Conservation (phyloP, 2,113 vertebrate species). For the Phalacrocorax pelagicus region DNA sequence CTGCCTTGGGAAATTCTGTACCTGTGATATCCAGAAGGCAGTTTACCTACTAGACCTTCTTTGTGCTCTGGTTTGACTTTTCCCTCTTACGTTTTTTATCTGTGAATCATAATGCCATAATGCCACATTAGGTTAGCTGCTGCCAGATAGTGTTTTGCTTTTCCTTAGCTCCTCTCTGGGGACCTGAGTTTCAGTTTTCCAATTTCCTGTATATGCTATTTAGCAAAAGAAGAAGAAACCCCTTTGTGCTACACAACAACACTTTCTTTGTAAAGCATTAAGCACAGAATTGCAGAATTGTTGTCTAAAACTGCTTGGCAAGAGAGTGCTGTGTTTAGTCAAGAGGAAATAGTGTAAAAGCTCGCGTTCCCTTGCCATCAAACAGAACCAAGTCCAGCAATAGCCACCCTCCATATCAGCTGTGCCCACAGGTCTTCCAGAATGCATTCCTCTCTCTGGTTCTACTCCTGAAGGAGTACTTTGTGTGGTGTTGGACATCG, state of each 20-base stretch:
- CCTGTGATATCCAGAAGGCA: background rate
- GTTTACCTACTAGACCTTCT: background rate
- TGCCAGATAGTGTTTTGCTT: background rate
- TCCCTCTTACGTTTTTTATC: background rate
- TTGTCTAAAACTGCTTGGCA: background rate
- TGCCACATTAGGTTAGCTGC: background rate
- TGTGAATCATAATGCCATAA: background rate
- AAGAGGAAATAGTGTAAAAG: background rate
- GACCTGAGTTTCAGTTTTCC: background rate
- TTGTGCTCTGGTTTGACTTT: background rate
- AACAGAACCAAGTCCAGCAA: background rate
- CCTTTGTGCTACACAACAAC: background rate
- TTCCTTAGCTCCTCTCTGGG: background rate
- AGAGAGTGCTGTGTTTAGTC: background rate
- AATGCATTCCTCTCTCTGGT: background rate
- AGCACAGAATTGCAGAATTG: background rate
- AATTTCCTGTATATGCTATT: background rate
- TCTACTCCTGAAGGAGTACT: background rate
- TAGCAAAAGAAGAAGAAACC: background rate
- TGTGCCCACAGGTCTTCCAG: background rate
- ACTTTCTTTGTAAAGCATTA: background rate
- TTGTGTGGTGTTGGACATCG: accelerated
- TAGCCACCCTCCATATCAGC: background rate
- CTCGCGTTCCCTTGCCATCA: background rate
- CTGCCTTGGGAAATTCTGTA: background rate